A percentile compares a stretch with the other conserved stretches of the same genome.
These are phyloP conservation scores for Nymphicus hollandicus DNA, from an alignment of 2,113 vertebrate species.

Conservation along the genomic window DNA sequence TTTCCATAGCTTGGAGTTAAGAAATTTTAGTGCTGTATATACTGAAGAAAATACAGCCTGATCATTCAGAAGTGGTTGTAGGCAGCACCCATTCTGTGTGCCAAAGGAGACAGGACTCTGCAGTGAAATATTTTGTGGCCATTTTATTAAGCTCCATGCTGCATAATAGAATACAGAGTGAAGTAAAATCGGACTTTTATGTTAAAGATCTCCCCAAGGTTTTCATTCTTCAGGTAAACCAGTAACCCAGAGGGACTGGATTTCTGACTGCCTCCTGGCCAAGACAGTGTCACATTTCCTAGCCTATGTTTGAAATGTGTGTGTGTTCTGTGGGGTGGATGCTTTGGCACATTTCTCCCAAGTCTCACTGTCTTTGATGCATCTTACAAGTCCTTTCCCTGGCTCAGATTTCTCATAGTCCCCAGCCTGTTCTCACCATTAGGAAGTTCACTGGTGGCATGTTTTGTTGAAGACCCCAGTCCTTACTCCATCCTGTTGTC, in stretches of 20 bases:
- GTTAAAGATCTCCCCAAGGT: neutral
- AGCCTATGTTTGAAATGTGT: neutral
- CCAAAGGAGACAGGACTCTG: neutral
- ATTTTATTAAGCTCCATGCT: neutral
- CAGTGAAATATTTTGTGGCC: neutral
- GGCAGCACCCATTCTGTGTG: neutral
- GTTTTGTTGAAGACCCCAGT: neutral
- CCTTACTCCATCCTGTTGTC: fast-evolving
- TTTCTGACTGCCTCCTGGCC: neutral
- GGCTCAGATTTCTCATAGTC: fast-evolving
- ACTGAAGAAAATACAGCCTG: neutral
- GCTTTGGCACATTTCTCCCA: neutral
- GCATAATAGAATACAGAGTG: neutral
- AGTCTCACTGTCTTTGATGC: neutral
- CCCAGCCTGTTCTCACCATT: neutral
- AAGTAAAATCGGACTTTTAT: neutral
- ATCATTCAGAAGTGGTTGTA: neutral
- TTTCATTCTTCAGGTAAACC: neutral
- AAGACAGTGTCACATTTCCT: fast-evolving
- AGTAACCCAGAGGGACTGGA: neutral
- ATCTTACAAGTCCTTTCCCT: neutral
- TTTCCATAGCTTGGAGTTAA: slow-evolving; percentile 8
- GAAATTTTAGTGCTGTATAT: neutral
- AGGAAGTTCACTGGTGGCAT: neutral
- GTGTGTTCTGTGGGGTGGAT: neutral